Conservation (phyloP, 2,888 invertebrate species). For the Calameuta pallipes region DNA sequence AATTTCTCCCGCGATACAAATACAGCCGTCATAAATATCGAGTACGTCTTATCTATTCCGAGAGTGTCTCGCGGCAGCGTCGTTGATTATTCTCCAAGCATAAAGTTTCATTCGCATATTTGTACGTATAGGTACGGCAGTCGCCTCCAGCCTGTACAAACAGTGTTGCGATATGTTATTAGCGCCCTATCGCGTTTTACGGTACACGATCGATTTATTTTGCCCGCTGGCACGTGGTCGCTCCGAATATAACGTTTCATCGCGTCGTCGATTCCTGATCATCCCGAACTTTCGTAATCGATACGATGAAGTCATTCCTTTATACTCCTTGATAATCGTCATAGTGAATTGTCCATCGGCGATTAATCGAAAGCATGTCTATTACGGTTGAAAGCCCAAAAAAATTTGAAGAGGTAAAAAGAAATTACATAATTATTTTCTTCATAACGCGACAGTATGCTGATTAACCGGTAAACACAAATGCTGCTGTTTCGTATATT, state of each 20-base stretch:
- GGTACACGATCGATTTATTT: conserved; percentile 49
- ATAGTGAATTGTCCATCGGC: background rate
- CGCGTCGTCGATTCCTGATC: background rate
- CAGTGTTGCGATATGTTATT: conserved; percentile 36
- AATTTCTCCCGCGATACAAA: conserved; percentile 11
- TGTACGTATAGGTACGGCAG: conserved; percentile 1
- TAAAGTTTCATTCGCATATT: conserved; percentile 14
- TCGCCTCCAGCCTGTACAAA: conserved; percentile 20
- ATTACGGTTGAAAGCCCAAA: background rate
- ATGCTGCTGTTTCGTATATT: background rate
- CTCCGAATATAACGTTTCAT: background rate
- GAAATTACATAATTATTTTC: background rate
- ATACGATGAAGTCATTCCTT: background rate
- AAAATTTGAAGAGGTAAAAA: background rate
- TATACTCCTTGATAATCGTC: background rate
- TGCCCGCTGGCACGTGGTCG: conserved; percentile 40
- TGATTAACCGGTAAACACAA: background rate
- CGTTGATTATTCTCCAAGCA: conserved; percentile 17
- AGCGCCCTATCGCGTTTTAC: conserved; percentile 46
- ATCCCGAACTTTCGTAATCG: background rate
- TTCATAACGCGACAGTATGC: background rate
- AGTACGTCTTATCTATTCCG: background rate
- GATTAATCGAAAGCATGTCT: background rate
- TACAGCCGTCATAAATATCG: conserved; percentile 27
- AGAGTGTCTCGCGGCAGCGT: conserved; percentile 19